phyloP scores from a whole-genome alignment of 1,140 invertebrate species.

The Choristoneura fumiferana region DNA sequence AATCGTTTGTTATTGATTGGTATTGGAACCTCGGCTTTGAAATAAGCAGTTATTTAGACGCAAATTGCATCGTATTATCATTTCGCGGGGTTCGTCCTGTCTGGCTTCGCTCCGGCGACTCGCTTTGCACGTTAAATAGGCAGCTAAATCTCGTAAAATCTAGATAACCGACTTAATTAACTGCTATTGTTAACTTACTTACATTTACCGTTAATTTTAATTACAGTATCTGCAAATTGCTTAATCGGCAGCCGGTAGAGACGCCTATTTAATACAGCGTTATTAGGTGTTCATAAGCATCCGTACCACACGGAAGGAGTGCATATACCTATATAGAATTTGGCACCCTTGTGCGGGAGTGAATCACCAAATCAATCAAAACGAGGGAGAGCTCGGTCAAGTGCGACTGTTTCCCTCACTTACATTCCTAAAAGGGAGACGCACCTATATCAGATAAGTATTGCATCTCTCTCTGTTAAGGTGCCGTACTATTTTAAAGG shows the following conservation, averaged over 20 bases:
- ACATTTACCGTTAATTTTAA: background rate
- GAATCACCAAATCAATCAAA: constrained; percentile 18
- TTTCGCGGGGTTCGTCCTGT: background rate
- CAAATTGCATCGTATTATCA: constrained; percentile 6
- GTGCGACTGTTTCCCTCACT: constrained; percentile 7
- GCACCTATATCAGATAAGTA: background rate
- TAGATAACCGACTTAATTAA: constrained; percentile 10
- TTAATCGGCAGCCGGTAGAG: too few species aligned
- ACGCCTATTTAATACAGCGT: too few species aligned
- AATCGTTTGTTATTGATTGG: too few species aligned
- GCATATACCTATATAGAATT: background rate
- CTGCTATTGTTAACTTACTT: constrained; percentile 1
- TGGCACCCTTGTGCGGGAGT: background rate
- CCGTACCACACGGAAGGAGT: too few species aligned
- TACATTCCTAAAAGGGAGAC: constrained; percentile 8
- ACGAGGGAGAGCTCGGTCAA: constrained; percentile 3
- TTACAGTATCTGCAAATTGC: background rate
- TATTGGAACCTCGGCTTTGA: too few species aligned
- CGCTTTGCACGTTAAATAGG: background rate
- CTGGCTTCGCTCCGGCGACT: constrained; percentile 11
- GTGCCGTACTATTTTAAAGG: constrained; percentile 5
- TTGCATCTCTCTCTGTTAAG: background rate
- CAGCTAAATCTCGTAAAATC: background rate
- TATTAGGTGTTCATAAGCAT: too few species aligned
- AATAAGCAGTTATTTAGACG: background rate